Base-by-base conservation (phyloP, 2,888 invertebrate species). In the Alloplasta piceator region DNA sequence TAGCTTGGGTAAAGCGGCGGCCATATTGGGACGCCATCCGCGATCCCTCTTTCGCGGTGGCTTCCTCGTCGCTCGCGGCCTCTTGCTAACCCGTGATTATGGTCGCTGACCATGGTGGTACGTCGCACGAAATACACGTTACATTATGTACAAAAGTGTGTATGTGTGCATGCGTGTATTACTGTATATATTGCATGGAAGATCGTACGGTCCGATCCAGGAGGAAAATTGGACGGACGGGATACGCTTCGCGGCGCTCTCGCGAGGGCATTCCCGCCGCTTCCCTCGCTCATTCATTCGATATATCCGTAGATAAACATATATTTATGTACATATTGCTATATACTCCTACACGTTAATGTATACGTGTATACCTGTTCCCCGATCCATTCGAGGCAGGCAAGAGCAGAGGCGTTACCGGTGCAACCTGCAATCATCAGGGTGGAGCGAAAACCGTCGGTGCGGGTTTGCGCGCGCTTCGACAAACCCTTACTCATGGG, bases 391-490 rank as follows among this genome's bases (percentile, higher is more conserved):
- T 70, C 77, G 67, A 70, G 61, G 71, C 82, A 26, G 61, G 56
- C 73, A 41, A 75, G 64, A 67, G 83, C 83, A 86, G 87, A 91
- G 91, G 91, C 91, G 90, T 78, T 89, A 88, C 89, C 89, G 87
- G 86, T 90, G 90, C 90, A 91, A 91, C 91, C 91, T 90, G 90
- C 89, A 92, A 91, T 92, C 90, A 92, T 91, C 89, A 89, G 91
- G 92, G 91, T 91, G 92, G 91, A 90, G 90, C 92, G 88, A 90
- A 79, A 77, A 78, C 67, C 70, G 68, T 56, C 70, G 1, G 26
- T 26, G 67, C 56, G 66, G 75, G 77, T 74, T 77, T 64, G 80
- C 26, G 26, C 71, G 80, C 81, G 60, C 63, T 63, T 61, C 81
- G 70, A 10, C 43, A 43, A 43, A 75, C 66, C 74, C 81, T 67